Evolutionary conservation across 2,113 vertebrate genomes (phyloP), one percentile per base, ranked within the genome.

Genomic region (Boulengeromyrus knoepffleri): DNA sequence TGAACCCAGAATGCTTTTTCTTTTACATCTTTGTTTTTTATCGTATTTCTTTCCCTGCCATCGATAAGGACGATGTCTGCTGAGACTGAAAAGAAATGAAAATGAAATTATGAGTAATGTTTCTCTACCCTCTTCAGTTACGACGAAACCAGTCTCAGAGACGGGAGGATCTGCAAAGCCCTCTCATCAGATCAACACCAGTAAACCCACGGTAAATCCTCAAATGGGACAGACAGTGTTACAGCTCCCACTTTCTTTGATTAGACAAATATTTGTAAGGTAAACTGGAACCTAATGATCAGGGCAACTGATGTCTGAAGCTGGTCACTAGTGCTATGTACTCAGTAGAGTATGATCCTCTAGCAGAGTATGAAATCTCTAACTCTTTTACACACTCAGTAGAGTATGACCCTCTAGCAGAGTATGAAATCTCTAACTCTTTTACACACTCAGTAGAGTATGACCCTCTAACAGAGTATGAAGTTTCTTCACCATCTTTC

Each of bases 1-100:
- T 80, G 47, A 85, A 39, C 56, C 53, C 87, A 27, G 70, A 70
- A 90, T 42, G 88, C 88, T 56, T 39, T 39, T 52, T 52, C 50
- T 52, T 45, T 88, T 52, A 88, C 85, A 90, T 90, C 85, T 89
- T 85, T 90, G 49, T 90, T 88, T 90, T 88, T 10, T 5, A 49
- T 15, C 19, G 6, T 53, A 45, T 70, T 6, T 52, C 47, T 49
- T 50, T 89, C 13, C 46, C 24, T 24, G 1, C 46, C 70, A 88
- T 74, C 86, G 31, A 42, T 42, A 39, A 77, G 74, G 31, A 77
- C 0, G 6, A 39, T 39, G 36, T 77, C 36, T 80, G 15, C 15
- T 6, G 74, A 19, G 46, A 88, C 88, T 74, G 45, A 87, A 91
- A 90, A 85, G 89, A 47, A 27, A 46, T 45, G 47, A 89, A 74